Conservation (phyloP, 1,140 invertebrate species). For the Zaprionus camerounensis region DNA sequence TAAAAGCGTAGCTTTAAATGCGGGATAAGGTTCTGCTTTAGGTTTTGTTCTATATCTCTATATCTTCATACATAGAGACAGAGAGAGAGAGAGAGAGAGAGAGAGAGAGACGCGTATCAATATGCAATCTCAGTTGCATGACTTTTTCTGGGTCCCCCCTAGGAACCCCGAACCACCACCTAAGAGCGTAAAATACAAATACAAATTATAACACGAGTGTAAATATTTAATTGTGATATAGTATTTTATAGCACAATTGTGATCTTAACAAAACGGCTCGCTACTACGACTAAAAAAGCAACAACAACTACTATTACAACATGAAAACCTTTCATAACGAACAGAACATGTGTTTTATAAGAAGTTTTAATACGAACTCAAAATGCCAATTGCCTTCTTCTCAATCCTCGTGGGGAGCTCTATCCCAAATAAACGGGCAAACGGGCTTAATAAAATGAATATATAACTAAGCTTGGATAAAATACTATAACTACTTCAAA, state of each 20-base stretch:
- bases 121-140: slow-evolving; percentile 13
- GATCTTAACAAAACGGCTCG: slow-evolving; percentile 77
- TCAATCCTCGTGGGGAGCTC: background rate
- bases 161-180: slow-evolving; percentile 49
- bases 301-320: slow-evolving; percentile 35
- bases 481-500: background rate
- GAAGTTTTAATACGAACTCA: slow-evolving; percentile 58
- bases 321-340: slow-evolving; percentile 22
- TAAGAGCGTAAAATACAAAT: slow-evolving; percentile 46
- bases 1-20: slow-evolving; percentile 72
- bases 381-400: slow-evolving; percentile 14
- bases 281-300: slow-evolving; percentile 61
- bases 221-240: slow-evolving; percentile 83
- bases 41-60: slow-evolving; percentile 19
- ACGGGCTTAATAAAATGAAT: slow-evolving; percentile 53
- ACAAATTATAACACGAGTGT: slow-evolving; percentile 73
- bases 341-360: slow-evolving; percentile 60
- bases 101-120: background rate
- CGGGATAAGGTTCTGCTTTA: slow-evolving; percentile 26
- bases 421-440: slow-evolving; percentile 13
- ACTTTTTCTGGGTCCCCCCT: background rate
- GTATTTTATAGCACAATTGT: slow-evolving; percentile 83
- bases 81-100: slow-evolving; percentile 6
- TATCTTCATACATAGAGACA: slow-evolving; percentile 23
- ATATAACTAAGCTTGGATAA: slow-evolving; percentile 61